Percentiles rank a stretch among this genome's conserved stretches.
phyloP scores from a whole-genome alignment of 2,113 vertebrate species.

The Oncorhynchus kisutch region DNA sequence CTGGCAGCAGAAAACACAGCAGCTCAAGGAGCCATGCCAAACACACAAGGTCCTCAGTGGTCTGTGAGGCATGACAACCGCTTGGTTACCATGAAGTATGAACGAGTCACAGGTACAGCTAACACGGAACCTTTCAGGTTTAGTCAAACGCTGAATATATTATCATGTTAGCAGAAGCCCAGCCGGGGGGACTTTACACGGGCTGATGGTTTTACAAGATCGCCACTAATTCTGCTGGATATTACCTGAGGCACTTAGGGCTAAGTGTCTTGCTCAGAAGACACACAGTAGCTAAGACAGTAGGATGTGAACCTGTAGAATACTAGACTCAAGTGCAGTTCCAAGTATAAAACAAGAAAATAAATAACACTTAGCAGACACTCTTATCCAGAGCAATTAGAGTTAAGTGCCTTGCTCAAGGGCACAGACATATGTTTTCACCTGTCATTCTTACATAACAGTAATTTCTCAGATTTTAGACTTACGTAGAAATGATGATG shows the following conservation, averaged over 20 bases:
- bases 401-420: too few species aligned
- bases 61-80: conserved; percentile 59
- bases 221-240: conserved; percentile 10
- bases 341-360: too few species aligned
- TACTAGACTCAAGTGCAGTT: background rate
- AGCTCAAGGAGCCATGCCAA: conserved; percentile 53
- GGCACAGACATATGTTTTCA: conserved; percentile 58
- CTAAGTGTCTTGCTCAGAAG: background rate
- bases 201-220: conserved; percentile 19
- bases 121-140: conserved; percentile 69
- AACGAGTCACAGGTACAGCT: conserved; percentile 65
- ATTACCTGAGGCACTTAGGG: conserved; percentile 21
- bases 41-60: conserved; percentile 58
- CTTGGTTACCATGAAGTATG: conserved; percentile 64
- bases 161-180: conserved; percentile 38
- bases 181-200: conserved; percentile 30
- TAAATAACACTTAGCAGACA: conserved; percentile 75
- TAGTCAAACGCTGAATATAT: conserved; percentile 48
- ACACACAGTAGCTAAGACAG: conserved; percentile 1
- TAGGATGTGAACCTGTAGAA: background rate
- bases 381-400: too few species aligned
- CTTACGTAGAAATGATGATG: conserved; percentile 94
- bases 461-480: conserved; percentile 29
- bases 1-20: conserved; percentile 62
- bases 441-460: too few species aligned